Base-by-base conservation (phyloP, 1,140 invertebrate genomes). In the Drosophila kikkawai region DNA sequence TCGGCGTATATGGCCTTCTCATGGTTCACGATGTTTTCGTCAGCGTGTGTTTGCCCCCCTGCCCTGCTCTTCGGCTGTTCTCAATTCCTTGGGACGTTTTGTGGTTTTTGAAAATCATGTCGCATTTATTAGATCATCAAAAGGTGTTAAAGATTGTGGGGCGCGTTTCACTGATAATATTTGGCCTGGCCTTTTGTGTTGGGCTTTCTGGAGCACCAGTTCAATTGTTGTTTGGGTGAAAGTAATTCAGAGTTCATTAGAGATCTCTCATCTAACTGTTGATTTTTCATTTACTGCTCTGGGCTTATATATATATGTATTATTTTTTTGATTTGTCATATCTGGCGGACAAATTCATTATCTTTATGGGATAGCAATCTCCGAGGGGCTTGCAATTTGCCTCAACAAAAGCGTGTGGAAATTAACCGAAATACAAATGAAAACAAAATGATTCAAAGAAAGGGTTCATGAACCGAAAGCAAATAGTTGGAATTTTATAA, bases 61-160 rank as follows among this genome's bases (percentile, higher is more conserved):
- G 15, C 19, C 8, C 9, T 57, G 34, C n/a, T 17, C 45, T 58
- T 26, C 17, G n/a, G 17, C 15, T 75, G 70, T 34, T 81, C 73
- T 65, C 68, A 71, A 77, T 79, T 83, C 59, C 57, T 68, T 55
- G 68, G 70, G 51, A 44, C 26, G 65, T 76, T 81, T 73, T 78
- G 74, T 65, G 51, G 59, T 64, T 84, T 82, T 84, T 77, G 81
- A 84, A 80, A 84, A 84, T 84, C 81, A 84, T 84, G 81, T 84
- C 81, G 81, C 81, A 84, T 84, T 84, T 84, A 84, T 84, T 84
- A 84, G 81, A 84, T 84, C 81, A 84, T 84, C 81, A 84, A 79
- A 78, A 84, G 81, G 81, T 84, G 81, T 84, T 84, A 80, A 84
- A 84, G 81, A 84, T 84, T 84, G 81, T 80, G 65, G 75, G 36